Conservation (phyloP, 1,140 invertebrate genomes). For the Heliconius congener region DNA sequence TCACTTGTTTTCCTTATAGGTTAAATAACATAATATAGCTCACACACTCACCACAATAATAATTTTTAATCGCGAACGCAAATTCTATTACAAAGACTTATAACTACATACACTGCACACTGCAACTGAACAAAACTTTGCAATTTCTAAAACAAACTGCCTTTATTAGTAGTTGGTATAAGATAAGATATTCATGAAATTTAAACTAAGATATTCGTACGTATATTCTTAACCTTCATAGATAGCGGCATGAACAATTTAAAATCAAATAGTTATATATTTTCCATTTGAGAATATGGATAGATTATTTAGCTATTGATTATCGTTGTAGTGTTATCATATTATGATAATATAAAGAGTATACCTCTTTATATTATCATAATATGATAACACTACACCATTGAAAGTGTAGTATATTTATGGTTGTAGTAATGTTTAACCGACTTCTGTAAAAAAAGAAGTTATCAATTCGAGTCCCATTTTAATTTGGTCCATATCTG, state of each 20-base stretch:
- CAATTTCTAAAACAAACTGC: not conserved
- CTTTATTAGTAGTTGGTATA: slow-evolving; percentile 19
- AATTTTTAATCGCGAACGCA: not conserved
- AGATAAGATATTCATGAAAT: slow-evolving; percentile 32
- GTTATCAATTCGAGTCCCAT: too few species aligned
- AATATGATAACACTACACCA: not conserved
- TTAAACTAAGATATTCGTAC: slow-evolving; percentile 21
- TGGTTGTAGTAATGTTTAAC: too few species aligned
- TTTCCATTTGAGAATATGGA: not conserved
- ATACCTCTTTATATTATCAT: too few species aligned
- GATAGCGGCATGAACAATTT: slow-evolving; percentile 17
- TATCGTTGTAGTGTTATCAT: not conserved
- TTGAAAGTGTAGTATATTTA: not conserved
- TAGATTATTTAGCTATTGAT: not conserved
- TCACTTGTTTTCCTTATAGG: not conserved
- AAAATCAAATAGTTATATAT: not conserved
- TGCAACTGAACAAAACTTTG: slow-evolving; percentile 13
- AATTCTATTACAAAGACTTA: not conserved
- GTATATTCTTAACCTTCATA: slow-evolving; percentile 21
- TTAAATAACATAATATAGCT: not conserved
- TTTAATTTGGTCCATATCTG: too few species aligned
- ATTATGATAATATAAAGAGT: not conserved
- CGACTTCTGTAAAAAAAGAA: too few species aligned
- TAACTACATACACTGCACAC: not conserved
- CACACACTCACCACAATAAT: not conserved